Base-by-base conservation (phyloP, 1,140 invertebrate genomes). In the Drosophila parvula region DNA sequence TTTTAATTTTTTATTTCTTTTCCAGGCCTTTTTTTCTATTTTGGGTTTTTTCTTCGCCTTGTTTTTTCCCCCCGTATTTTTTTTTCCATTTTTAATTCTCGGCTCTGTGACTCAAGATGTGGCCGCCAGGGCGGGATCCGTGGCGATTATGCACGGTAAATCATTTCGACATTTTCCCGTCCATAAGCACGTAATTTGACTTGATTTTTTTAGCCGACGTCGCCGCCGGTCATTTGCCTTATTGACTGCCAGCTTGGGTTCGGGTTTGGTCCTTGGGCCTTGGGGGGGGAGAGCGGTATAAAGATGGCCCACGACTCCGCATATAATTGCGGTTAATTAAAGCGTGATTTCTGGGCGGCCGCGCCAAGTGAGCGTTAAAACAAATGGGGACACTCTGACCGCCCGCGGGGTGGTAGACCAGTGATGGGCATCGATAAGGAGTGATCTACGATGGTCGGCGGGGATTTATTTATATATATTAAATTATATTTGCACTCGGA, bases 241-340 rank as follows among this genome's bases (percentile, higher is more conserved):
- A 89, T 88, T 88, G 84, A 88, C 84, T 88, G 77, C 67, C 70
- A 22, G 5, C n/a, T 30, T 32, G 22, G 40, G 32, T 53, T 14
- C n/a, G 34, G 34, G 32, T 22, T 18, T 9, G 50, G 50, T 16
- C 8, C 0, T 16, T 0, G n/a, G 47, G 14, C 3, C 4, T 12
- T 12, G 18, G 38, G n/a, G 18, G 28, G 16, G n/a, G 27, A 5
- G n/a, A n/a, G n/a, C n/a, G n/a, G n/a, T n/a, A n/a, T 38, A 12
- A 40, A 36, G 16, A 28, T 40, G 47, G 79, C 55, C 81, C 78
- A 76, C 82, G 67, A 82, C 82, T 81, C 69, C 84, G 84, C 89
- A 90, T 79, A 91, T 90, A 90, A 91, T 90, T 90, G 88, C 78
- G 89, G 88, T 90, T 90, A 90, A 90, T 90, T 90, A 90, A 90